These are phyloP conservation scores for Myiotriccus ornatus DNA, from an alignment of 2,797 vertebrate species.

Conservation along the genomic window DNA sequence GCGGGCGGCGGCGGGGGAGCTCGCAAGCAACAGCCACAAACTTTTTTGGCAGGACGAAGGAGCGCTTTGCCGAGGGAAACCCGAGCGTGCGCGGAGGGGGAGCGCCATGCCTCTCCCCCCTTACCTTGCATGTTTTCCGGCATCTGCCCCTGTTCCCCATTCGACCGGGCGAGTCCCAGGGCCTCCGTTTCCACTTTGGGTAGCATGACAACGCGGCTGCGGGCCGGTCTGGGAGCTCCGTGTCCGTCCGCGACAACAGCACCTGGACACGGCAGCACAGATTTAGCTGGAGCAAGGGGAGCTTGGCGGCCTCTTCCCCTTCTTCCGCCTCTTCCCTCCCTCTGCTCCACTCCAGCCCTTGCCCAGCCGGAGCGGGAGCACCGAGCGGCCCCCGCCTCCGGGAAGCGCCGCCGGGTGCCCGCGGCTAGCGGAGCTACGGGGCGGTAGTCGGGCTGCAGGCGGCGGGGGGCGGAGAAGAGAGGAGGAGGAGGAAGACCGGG, in stretches of 20 bases:
- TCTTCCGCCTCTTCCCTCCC: conserved; percentile 15
- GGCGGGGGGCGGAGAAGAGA: neutral
- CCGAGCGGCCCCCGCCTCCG: neutral
- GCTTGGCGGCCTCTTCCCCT: neutral
- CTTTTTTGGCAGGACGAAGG: conserved; percentile 13
- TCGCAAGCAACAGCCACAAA: neutral
- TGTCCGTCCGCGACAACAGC: conserved; percentile 80
- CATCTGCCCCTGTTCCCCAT: conserved; percentile 96
- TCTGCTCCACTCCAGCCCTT: neutral
- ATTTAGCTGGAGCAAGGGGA: conserved; percentile 54
- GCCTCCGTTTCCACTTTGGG: conserved; percentile 97
- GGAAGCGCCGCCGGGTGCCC: conserved; percentile 16
- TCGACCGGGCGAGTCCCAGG: conserved; percentile 91
- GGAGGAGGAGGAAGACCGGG: conserved; percentile 27
- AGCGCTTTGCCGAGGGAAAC: neutral
- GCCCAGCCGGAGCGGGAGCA: neutral
- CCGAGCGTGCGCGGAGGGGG: neutral
- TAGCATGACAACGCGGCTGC: conserved; percentile 92
- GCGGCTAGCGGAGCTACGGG: neutral
- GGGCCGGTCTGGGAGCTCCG: conserved; percentile 78
- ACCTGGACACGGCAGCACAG: conserved; percentile 81
- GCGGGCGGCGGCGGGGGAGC: neutral
- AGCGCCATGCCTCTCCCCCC: conserved; percentile 23
- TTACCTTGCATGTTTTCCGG: conserved; percentile 98
- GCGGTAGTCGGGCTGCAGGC: neutral